Conservation (phyloP, 2,113 vertebrate genomes). For the Dicaeum eximium region DNA sequence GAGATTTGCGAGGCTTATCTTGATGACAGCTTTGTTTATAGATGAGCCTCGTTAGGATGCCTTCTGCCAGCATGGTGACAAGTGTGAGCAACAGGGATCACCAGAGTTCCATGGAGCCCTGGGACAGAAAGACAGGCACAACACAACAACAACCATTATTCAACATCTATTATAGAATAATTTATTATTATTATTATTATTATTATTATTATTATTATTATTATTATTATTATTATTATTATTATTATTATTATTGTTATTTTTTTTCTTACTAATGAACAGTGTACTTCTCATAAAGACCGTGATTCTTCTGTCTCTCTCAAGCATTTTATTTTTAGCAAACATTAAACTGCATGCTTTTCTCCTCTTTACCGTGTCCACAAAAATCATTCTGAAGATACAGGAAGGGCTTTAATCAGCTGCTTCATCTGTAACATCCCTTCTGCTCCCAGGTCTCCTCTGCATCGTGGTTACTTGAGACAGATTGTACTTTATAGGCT, state of each 20-base stretch:
- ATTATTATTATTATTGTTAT: background rate
- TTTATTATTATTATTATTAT: background rate
- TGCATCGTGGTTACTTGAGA: background rate
- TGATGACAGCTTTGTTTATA: slow-evolving; percentile 53
- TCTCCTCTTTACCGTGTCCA: background rate
- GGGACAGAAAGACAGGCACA: background rate
- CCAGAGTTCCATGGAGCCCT: background rate
- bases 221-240: background rate
- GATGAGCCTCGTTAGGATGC: slow-evolving; percentile 51
- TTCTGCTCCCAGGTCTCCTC: background rate
- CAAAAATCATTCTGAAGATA: background rate
- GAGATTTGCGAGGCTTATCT: slow-evolving; percentile 4
- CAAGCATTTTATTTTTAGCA: background rate
- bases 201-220: background rate
- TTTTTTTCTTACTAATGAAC: background rate
- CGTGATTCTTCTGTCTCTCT: background rate
- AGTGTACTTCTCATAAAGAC: background rate
- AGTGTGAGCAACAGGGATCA: background rate
- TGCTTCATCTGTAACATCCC: background rate
- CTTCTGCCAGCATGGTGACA: slow-evolving; percentile 72
- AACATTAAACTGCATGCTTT: background rate
- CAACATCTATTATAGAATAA: background rate
- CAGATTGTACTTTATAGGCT: background rate
- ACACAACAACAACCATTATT: background rate
- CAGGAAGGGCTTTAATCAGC: background rate